Percentiles rank a stretch among this genome's conserved stretches.
phyloP scores from a whole-genome alignment of 2,888 invertebrate species.

The Lepeophtheirus nordmannii region DNA sequence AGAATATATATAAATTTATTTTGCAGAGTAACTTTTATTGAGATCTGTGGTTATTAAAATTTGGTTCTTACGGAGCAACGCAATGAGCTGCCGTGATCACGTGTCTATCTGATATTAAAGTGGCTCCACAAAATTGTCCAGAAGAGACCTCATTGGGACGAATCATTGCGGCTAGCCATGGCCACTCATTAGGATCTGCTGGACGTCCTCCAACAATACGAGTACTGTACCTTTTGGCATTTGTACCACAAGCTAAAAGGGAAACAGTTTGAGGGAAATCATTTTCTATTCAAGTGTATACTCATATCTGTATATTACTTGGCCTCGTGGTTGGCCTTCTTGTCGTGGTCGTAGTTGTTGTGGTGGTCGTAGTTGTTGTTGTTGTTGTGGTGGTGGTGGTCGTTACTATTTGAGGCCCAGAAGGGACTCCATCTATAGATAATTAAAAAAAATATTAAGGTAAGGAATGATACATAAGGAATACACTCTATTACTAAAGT shows the following conservation, averaged over 20 bases:
- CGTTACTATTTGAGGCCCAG: background rate
- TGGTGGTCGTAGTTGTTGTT: background rate
- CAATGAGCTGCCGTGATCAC: conserved; percentile 64
- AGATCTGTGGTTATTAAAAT: background rate
- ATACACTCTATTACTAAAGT: background rate
- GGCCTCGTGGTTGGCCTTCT: background rate
- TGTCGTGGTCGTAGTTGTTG: conserved; percentile 16
- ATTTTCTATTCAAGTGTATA: background rate
- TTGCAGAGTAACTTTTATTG: background rate
- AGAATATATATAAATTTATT: no score
- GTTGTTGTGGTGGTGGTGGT: background rate
- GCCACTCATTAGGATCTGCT: conserved; percentile 53
- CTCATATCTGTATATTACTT: background rate
- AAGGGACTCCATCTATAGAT: background rate
- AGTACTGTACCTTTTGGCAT: conserved; percentile 36
- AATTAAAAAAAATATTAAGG: background rate
- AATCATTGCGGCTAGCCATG: conserved; percentile 66
- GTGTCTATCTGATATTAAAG: conserved; percentile 58
- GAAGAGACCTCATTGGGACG: background rate
- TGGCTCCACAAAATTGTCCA: conserved; percentile 60
- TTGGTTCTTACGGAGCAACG: conserved; percentile 41
- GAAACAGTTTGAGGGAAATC: background rate
- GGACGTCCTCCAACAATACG: conserved; percentile 48
- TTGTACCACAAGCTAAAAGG: conserved; percentile 39
- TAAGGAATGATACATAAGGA: background rate